Evolutionary conservation across 2,888 invertebrate genomes (phyloP).

Genomic region (Julus scanicus): DNA sequence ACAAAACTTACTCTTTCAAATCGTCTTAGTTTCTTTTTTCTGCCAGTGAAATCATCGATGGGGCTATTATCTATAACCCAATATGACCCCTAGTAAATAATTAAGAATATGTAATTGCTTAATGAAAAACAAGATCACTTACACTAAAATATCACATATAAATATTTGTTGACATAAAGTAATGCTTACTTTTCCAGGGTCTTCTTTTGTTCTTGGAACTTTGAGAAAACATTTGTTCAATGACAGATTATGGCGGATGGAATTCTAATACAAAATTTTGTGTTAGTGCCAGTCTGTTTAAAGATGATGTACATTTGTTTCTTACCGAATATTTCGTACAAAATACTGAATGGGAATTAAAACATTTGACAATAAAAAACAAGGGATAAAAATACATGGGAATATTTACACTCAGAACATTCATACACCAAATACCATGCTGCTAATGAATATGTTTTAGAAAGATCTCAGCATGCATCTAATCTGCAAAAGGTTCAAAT

Average conservation of each 20-base stretch:
- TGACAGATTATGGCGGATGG: slow-evolving; percentile 78
- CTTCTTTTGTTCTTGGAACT: slow-evolving; percentile 77
- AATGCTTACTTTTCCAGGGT: slow-evolving; percentile 74
- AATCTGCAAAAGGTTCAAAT: too few relatives aligned
- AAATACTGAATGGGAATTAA: too few relatives aligned
- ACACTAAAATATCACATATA: background rate
- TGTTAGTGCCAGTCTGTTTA: too few relatives aligned
- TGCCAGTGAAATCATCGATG: slow-evolving; percentile 64
- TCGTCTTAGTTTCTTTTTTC: slow-evolving; percentile 60
- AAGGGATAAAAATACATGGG: too few relatives aligned
- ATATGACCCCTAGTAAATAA: slow-evolving; percentile 66
- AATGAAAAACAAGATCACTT: background rate
- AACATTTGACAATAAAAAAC: too few relatives aligned
- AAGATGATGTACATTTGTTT: too few relatives aligned
- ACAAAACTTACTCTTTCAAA: slow-evolving; percentile 61
- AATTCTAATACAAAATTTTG: slow-evolving; percentile 71
- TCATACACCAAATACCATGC: too few relatives aligned
- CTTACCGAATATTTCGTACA: too few relatives aligned
- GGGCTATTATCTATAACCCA: slow-evolving; percentile 68
- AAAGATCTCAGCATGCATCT: too few relatives aligned
- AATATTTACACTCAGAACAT: too few relatives aligned
- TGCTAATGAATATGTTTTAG: too few relatives aligned
- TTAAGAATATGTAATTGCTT: background rate
- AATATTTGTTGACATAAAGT: background rate
- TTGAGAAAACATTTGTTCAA: slow-evolving; percentile 80